Evolutionary conservation across 2,797 vertebrate species (phyloP).

Genomic region (Echiichthys vipera): DNA sequence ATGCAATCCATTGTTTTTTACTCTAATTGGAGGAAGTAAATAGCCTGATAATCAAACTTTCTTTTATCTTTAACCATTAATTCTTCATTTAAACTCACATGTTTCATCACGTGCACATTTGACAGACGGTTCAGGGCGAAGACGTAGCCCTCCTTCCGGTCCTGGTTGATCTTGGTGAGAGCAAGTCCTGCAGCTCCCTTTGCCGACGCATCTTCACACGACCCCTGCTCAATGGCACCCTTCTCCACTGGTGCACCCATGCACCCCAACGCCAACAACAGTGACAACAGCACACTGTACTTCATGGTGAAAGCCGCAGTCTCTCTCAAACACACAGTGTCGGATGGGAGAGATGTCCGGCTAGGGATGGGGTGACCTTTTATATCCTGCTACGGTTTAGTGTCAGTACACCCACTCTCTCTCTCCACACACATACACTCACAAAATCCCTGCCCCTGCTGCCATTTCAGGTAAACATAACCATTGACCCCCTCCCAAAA

Average conservation of each 20-base stretch:
- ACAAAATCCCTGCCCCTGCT: not conserved
- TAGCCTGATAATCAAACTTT: not conserved
- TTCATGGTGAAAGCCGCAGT: conserved; percentile 70
- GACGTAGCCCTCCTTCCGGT: conserved; percentile 79
- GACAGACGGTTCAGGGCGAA: conserved; percentile 74
- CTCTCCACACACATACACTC: too few relatives aligned
- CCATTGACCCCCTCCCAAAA: conserved; percentile 53
- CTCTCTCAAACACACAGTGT: not conserved
- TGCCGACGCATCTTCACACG: conserved; percentile 64
- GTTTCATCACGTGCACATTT: conserved; percentile 68
- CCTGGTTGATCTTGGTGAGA: conserved; percentile 79
- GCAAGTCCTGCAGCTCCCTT: conserved; percentile 64
- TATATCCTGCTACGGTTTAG: conserved; percentile 53
- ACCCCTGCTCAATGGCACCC: conserved; percentile 22
- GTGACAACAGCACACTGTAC: conserved; percentile 52
- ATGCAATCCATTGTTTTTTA: not conserved
- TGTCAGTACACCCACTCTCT: not conserved
- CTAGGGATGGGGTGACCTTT: conserved; percentile 7
- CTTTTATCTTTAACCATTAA: not conserved
- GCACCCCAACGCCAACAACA: conserved; percentile 64
- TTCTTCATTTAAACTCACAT: conserved; percentile 73
- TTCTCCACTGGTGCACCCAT: conserved; percentile 63
- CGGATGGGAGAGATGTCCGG: conserved; percentile 7
- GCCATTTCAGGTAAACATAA: conserved; percentile 59
- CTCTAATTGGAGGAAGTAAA: not conserved